Evolutionary conservation across 2,797 vertebrate species (phyloP), one percentile per base, ranked within the genome.

Genomic region (Gorsachius magnificus): DNA sequence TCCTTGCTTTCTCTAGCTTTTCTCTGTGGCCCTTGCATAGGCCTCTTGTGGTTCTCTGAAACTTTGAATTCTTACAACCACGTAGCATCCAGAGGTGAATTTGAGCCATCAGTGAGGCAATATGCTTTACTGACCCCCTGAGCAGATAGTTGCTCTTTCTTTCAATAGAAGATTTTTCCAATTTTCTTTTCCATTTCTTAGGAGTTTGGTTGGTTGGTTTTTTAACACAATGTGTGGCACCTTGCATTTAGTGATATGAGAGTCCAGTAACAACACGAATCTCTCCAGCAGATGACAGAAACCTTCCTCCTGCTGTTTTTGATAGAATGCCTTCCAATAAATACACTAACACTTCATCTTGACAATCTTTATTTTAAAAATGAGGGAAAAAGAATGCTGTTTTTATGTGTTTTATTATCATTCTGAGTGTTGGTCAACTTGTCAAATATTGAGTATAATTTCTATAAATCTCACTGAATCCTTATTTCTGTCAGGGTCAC

Each of bases 381-480:
- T 57, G 0, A 71, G 20, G 8, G 13, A 0, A 38, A 70, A 86
- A 68, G 5, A 17, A 38, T 0, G 6, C 1, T 54, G 10, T 33
- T 84, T 63, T 45, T 69, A 17, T 1, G 7, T 38, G 43, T 13
- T 94, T 89, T 87, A 64, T 81, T 93, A 81, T 50, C 3, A 5
- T 57, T 83, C 35, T 64, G 26, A 36, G 25, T 50, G 31, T 41
- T 71, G 21, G 33, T 70, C 71, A 89, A 54, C 13, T 19, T 71
- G 45, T 69, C 50, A 90, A 41, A 53, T 58, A 82, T 33, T 82
- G 20, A 17, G 33, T 61, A 2, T 41, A 72, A 56, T 87, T 76
- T 82, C 58, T 82, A 35, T 69, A 82, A 58, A 56, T 43, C 36
- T 66, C 33, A 46, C 26, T 33, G 64, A 66, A 58, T 38, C 20